These are phyloP conservation scores for Cyaniris semiargus DNA, from an alignment of 2,888 invertebrate species.

Conservation along the genomic window DNA sequence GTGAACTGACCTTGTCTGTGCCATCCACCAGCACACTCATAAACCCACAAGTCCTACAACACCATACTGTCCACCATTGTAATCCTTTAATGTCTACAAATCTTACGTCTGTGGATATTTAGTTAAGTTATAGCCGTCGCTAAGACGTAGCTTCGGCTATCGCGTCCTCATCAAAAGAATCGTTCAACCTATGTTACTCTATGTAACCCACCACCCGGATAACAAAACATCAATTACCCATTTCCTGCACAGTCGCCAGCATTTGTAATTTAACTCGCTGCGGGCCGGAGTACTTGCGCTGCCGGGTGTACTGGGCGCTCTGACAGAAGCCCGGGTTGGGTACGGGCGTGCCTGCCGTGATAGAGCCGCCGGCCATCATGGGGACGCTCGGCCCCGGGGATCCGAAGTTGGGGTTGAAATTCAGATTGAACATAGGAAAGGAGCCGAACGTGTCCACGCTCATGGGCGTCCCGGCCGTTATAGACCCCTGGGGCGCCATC, in stretches of 20 bases:
- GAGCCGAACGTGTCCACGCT: conserved; percentile 36
- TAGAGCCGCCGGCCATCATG: conserved; percentile 46
- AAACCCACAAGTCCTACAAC: neutral
- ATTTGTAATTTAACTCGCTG: conserved; percentile 72
- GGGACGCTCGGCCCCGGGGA: conserved; percentile 19
- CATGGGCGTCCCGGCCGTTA: conserved; percentile 42
- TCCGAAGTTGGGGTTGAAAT: conserved; percentile 35
- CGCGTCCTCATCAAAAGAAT: neutral
- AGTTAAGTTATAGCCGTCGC: too few relatives aligned
- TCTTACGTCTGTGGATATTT: too few relatives aligned
- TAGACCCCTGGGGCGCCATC: conserved; percentile 38
- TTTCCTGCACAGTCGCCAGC: conserved; percentile 87
- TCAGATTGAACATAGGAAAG: conserved; percentile 35
- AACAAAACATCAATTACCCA: conserved; percentile 80
- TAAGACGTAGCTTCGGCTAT: too few relatives aligned
- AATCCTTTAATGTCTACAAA: neutral
- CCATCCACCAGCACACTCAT: neutral
- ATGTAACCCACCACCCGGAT: conserved; percentile 45
- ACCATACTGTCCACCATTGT: neutral
- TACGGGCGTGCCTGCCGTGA: conserved; percentile 54
- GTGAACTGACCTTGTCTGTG: neutral
- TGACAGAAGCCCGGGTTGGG: conserved; percentile 40
- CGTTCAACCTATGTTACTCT: neutral
- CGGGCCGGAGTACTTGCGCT: conserved; percentile 81
- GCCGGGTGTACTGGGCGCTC: conserved; percentile 54